Evolutionary conservation across 2,113 vertebrate species (phyloP).

Genomic region (Eidolon helvum): DNA sequence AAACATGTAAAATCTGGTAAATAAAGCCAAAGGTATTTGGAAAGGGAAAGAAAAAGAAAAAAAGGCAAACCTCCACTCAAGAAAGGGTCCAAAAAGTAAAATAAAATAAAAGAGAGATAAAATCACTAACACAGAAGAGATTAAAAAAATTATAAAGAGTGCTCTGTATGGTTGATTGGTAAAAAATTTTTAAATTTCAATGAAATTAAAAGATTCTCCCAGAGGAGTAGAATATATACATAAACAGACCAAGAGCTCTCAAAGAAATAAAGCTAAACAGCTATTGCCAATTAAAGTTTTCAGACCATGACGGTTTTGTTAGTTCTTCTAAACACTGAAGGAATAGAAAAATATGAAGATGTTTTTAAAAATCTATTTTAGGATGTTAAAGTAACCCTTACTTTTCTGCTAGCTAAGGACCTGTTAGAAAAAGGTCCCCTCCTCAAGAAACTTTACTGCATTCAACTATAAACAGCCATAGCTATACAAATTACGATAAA

Average conservation of each 20-base stretch:
- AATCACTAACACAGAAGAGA: neutral
- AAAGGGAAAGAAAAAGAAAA: neutral
- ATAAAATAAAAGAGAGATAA: neutral
- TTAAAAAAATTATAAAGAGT: neutral
- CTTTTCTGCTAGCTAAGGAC: neutral
- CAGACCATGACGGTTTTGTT: neutral
- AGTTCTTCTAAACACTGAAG: neutral
- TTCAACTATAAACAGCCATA: neutral
- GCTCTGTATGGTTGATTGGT: neutral
- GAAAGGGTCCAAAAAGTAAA: neutral
- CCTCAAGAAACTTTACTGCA: neutral
- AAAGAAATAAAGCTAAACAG: constrained; percentile 24
- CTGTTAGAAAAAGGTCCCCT: neutral
- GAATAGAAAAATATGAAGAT: neutral
- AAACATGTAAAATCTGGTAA: constrained; percentile 4
- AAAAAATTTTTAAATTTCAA: neutral
- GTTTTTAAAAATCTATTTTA: neutral
- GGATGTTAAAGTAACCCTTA: neutral
- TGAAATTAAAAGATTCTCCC: neutral
- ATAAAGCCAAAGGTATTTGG: neutral
- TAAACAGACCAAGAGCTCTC: neutral
- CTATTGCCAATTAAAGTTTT: neutral
- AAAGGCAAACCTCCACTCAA: neutral
- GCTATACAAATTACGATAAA: neutral
- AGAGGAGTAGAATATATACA: neutral